Evolutionary conservation across 2,797 vertebrate genomes (phyloP).

Genomic region (Tadarida brasiliensis): DNA sequence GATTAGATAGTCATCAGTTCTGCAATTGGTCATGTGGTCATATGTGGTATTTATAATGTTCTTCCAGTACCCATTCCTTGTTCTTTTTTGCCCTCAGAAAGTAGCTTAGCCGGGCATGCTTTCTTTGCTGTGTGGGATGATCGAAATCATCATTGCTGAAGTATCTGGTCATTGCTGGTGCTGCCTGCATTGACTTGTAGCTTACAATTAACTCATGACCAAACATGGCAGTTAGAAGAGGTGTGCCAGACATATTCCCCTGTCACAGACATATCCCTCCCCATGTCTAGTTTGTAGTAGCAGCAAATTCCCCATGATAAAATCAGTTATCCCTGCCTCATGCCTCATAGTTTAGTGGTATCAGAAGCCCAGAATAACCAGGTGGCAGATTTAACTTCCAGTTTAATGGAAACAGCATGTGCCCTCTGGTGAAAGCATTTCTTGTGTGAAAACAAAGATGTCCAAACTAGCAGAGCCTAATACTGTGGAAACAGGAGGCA

Average conservation of each 20-base stretch:
- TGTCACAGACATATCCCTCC: background rate
- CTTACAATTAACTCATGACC: background rate
- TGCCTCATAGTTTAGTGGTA: background rate
- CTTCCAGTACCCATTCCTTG: background rate
- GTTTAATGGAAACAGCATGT: background rate
- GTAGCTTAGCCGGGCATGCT: background rate
- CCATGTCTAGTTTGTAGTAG: background rate
- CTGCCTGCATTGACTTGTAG: background rate
- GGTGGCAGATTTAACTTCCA: background rate
- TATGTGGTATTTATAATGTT: background rate
- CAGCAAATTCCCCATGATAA: background rate
- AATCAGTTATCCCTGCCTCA: background rate
- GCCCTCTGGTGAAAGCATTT: background rate
- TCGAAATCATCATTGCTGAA: background rate
- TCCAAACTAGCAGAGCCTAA: background rate
- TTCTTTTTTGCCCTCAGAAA: background rate
- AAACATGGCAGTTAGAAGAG: background rate
- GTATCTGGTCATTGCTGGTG: background rate
- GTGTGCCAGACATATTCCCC: background rate
- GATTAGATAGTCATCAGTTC: background rate
- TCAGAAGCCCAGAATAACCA: background rate
- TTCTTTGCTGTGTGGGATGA: background rate
- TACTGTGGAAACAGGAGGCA: background rate
- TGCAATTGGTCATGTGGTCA: background rate
- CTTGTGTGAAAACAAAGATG: constrained; percentile 8